Evolutionary conservation across 2,797 vertebrate species (phyloP), one percentile per base, ranked within the genome.

Genomic region (Serranus cabrilla): DNA sequence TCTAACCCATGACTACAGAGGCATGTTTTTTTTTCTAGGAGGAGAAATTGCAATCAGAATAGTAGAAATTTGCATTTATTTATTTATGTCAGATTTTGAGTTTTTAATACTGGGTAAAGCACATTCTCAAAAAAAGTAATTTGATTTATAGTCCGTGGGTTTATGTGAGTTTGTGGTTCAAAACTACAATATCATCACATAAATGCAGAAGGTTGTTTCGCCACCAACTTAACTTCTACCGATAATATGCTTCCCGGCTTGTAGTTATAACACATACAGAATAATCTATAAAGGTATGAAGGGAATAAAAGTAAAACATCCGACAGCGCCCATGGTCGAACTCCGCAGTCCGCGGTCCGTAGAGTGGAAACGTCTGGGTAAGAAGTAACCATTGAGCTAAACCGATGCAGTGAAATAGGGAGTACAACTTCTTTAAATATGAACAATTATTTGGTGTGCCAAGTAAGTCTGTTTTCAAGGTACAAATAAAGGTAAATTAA

Each of bases 321-420:
- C 25, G 77, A 63, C 86, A 83, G 83, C 51, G 74, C 83, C 81
- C 80, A 31, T 52, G 39, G 85, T 82, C 16, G 74, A 77, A 77
- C 65, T 14, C 21, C 0, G 0, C 6, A 20, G n/a, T 1, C 45
- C 49, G 18, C 37, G 40, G 50, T 0, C 51, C 13, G 1, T 0
- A 3, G 20, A 6, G 0, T n/a, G 0, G 40, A 11, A 3, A 47
- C 20, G 1, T 23, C 4, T 5, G 7, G 18, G 1, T 4, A 14
- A 0, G 83, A 86, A 74, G 83, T 71, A 90, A 87, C 87, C 83
- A 66, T 13, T 88, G 86, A 87, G 86, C 86, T 89, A 89, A 73
- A 50, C 82, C 78, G 71, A 51, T 50, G 71, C 64, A 1, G 0
- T 0, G 0, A 0, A 2, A 0, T 0, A 1, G 5, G 0, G 5